Percentiles rank a stretch among this genome's conserved stretches.
phyloP scores from a whole-genome alignment of 2,888 invertebrate genomes.

The Euplagia quadripunctaria region DNA sequence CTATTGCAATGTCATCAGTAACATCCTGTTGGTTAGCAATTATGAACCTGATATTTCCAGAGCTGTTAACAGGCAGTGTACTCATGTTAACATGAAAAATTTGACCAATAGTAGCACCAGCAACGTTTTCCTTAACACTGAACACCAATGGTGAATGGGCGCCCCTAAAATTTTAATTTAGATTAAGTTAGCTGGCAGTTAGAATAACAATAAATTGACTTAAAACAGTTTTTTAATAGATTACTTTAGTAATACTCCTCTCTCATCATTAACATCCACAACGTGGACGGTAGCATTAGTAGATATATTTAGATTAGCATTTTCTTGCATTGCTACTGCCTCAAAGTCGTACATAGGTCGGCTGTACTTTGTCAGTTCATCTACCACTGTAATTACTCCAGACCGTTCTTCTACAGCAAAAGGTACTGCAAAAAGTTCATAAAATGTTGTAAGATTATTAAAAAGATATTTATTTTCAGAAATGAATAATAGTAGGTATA shows the following conservation, averaged over 20 bases:
- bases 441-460: neutral
- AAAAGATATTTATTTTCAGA: neutral
- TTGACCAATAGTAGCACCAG: conserved; percentile 91
- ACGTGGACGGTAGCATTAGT: conserved; percentile 95
- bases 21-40: conserved; percentile 95
- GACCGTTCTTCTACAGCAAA: conserved; percentile 96
- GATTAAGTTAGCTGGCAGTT: conserved; percentile 4
- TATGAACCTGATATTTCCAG: conserved; percentile 89
- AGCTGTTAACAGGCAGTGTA: conserved; percentile 64
- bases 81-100: conserved; percentile 88
- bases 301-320: conserved; percentile 89
- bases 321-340: conserved; percentile 91
- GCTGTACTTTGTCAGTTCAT: conserved; percentile 90
- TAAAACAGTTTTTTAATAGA: neutral
- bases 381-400: conserved; percentile 95
- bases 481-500: conserved; percentile 40
- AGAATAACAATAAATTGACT: neutral
- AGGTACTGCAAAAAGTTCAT: conserved; percentile 89
- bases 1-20: conserved; percentile 92
- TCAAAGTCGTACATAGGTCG: conserved; percentile 92
- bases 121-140: conserved; percentile 92
- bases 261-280: conserved; percentile 92
- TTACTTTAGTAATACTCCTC: conserved; percentile 89
- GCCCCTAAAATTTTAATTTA: conserved; percentile 84
- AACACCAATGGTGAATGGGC: conserved; percentile 91